phyloP scores from a whole-genome alignment of 2,888 invertebrate species.

The Allacma fusca region DNA sequence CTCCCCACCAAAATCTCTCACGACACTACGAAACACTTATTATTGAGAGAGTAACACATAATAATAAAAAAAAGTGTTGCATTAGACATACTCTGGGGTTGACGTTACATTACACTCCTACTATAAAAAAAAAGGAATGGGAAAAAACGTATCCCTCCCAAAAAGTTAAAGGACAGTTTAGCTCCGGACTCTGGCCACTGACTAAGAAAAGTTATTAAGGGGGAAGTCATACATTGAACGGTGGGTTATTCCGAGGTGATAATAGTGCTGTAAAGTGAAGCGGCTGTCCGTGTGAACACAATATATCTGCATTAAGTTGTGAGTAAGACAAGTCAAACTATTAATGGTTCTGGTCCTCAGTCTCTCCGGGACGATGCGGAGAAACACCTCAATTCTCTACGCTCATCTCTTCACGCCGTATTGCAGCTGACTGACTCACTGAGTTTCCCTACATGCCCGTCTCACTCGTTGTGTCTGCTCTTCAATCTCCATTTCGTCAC shows the following conservation, averaged over 20 bases:
- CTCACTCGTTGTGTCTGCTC: not conserved
- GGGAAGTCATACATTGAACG: not conserved
- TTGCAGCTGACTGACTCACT: slow-evolving; percentile 40
- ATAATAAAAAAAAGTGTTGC: no score
- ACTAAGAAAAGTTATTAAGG: no score
- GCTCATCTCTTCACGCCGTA: slow-evolving; percentile 42
- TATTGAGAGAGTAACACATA: no score
- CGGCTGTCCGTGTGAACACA: slow-evolving; percentile 36
- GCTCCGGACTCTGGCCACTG: no score
- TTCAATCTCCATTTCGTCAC: slow-evolving; percentile 32
- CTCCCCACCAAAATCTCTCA: slow-evolving; percentile 22
- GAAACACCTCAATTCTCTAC: slow-evolving; percentile 53
- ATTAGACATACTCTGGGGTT: no score
- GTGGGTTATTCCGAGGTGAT: slow-evolving; percentile 47
- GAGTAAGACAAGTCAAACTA: slow-evolving; percentile 29
- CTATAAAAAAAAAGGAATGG: no score
- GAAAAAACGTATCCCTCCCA: no score
- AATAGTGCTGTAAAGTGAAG: slow-evolving; percentile 55
- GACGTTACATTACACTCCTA: no score
- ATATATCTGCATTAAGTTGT: slow-evolving; percentile 31
- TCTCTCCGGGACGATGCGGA: slow-evolving; percentile 42
- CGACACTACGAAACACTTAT: no score
- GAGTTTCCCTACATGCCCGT: not conserved
- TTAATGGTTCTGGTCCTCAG: slow-evolving; percentile 35
- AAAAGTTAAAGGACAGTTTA: no score